These are phyloP conservation scores for Lepilemur septentrionalis DNA, from an alignment of 2,797 vertebrate genomes.

Conservation along the genomic window DNA sequence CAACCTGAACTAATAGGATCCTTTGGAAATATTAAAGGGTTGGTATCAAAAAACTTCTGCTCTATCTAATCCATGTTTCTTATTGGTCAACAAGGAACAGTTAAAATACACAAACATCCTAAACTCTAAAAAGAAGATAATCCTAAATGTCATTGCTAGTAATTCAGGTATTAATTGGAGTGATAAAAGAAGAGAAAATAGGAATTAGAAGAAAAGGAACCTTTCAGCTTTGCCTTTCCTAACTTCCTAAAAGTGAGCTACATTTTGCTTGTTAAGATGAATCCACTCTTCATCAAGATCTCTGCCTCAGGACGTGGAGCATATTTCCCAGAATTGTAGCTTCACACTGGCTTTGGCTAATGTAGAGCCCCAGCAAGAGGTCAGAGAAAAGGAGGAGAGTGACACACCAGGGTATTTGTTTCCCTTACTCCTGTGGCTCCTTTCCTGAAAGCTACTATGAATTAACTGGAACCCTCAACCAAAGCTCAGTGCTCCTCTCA, in stretches of 20 bases:
- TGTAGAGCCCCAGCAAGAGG: neutral
- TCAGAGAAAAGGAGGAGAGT: neutral
- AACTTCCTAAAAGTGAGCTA: neutral
- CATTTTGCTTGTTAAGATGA: neutral
- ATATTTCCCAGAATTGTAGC: neutral
- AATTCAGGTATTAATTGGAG: neutral
- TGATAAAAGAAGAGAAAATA: neutral
- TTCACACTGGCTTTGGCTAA: neutral
- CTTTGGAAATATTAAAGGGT: neutral
- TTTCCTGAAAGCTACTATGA: neutral
- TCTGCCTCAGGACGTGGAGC: neutral
- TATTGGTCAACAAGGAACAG: neutral
- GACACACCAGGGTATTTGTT: neutral
- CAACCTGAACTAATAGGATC: neutral
- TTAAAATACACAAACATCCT: neutral
- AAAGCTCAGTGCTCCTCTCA: neutral
- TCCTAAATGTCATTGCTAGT: neutral
- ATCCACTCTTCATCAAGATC: neutral
- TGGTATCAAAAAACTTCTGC: neutral
- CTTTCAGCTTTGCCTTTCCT: neutral
- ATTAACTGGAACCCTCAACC: neutral
- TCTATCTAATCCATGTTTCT: neutral
- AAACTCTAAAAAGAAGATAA: neutral
- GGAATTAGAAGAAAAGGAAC: neutral
- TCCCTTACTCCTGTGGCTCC: neutral